Conservation (phyloP, 2,113 vertebrate species). For the Periophthalmodon schlosseri region DNA sequence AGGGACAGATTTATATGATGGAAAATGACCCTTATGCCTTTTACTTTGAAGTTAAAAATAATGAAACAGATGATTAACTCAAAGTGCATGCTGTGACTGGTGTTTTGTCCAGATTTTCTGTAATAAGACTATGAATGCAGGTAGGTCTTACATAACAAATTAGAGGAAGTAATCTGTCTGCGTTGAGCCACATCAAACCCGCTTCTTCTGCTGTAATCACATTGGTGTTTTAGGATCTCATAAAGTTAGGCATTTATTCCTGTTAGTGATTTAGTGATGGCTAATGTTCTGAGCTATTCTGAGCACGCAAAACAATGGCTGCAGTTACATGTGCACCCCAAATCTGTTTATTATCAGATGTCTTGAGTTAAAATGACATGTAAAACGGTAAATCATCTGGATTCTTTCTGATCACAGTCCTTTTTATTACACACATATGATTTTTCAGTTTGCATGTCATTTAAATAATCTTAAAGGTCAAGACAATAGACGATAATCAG, state of each 20-base stretch:
- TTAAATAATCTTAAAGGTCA: too few relatives aligned
- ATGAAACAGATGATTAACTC: background rate
- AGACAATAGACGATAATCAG: too few relatives aligned
- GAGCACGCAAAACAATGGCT: too few relatives aligned
- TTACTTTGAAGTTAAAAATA: constrained; percentile 25
- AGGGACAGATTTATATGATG: constrained; percentile 28
- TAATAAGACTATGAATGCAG: constrained; percentile 17
- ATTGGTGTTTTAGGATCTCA: constrained; percentile 28
- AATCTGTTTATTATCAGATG: too few relatives aligned
- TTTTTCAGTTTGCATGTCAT: too few relatives aligned
- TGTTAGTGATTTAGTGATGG: constrained; percentile 8
- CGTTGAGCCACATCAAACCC: constrained; percentile 48
- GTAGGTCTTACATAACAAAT: constrained; percentile 33
- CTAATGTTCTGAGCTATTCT: constrained; percentile 26
- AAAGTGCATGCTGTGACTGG: background rate
- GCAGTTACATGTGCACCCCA: too few relatives aligned
- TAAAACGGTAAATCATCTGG: too few relatives aligned
- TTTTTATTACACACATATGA: too few relatives aligned
- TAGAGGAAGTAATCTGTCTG: constrained; percentile 33
- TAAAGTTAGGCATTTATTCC: constrained; percentile 42
- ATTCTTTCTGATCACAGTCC: too few relatives aligned
- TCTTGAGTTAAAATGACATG: too few relatives aligned
- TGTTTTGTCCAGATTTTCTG: constrained; percentile 14
- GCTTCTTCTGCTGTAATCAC: constrained; percentile 18
- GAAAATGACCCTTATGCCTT: constrained; percentile 29